phyloP scores from a whole-genome alignment of 2,888 invertebrate genomes.

The Crematogaster levior region DNA sequence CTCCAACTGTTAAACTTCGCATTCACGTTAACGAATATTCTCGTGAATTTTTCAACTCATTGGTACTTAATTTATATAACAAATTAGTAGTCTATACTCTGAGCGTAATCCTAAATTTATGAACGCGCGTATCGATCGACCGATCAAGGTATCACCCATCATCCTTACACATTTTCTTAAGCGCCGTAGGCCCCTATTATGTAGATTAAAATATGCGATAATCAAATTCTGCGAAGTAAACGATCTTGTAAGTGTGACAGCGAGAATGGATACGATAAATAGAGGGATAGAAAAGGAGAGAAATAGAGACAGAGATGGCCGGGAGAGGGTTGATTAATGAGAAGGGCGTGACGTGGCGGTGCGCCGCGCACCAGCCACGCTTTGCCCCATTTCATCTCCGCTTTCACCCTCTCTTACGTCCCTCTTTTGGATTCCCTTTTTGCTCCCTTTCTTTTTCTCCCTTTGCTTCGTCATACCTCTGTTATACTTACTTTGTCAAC shows the following conservation, averaged over 20 bases:
- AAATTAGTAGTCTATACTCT: background rate
- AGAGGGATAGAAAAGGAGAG: slow-evolving; percentile 41
- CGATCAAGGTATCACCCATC: slow-evolving; percentile 57
- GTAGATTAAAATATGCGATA: slow-evolving; percentile 83
- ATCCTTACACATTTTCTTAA: slow-evolving; percentile 53
- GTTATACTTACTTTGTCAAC: slow-evolving; percentile 43
- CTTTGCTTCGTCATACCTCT: slow-evolving; percentile 57
- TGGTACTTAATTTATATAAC: background rate
- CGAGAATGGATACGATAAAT: slow-evolving; percentile 54
- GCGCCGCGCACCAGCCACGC: slow-evolving; percentile 78
- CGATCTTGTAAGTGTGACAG: slow-evolving; percentile 61
- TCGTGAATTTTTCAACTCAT: background rate
- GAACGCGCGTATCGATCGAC: background rate
- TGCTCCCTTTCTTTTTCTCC: slow-evolving; percentile 59
- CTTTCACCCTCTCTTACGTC: slow-evolving; percentile 52
- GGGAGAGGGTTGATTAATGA: slow-evolving; percentile 82
- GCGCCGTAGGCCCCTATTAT: slow-evolving; percentile 75
- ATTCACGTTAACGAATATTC: background rate
- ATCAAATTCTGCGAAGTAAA: slow-evolving; percentile 79
- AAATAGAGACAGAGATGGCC: slow-evolving; percentile 46
- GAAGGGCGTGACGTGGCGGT: slow-evolving; percentile 81
- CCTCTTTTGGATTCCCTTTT: slow-evolving; percentile 49
- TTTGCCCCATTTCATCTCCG: slow-evolving; percentile 72
- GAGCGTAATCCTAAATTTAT: background rate
- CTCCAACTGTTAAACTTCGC: background rate